phyloP scores from a whole-genome alignment of 2,113 vertebrate genomes.

The Furnarius figulus region DNA sequence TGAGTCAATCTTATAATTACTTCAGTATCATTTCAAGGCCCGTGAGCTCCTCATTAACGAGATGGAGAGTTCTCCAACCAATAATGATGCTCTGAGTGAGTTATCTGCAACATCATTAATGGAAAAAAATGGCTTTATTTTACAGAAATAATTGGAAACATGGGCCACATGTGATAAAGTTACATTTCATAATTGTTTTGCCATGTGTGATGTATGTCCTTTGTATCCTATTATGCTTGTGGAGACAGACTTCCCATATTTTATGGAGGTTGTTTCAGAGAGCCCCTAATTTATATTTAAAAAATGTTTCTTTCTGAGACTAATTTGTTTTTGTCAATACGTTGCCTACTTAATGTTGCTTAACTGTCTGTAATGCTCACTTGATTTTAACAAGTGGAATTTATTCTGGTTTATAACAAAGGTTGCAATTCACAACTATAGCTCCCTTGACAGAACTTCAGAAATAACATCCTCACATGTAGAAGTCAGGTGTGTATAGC shows the following conservation, averaged over 20 bases:
- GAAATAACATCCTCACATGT: neutral
- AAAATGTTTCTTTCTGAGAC: neutral
- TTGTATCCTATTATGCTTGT: conserved; percentile 7
- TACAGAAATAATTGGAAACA: conserved; percentile 62
- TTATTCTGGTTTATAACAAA: neutral
- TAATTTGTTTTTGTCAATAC: conserved; percentile 19
- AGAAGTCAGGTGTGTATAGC: neutral
- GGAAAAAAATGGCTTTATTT: conserved; percentile 50
- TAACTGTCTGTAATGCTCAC: neutral
- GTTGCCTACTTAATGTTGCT: neutral
- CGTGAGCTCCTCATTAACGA: conserved; percentile 43
- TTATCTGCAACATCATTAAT: conserved; percentile 48
- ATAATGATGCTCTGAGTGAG: conserved; percentile 49
- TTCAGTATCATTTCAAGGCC: conserved; percentile 23
- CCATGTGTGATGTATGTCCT: conserved; percentile 14
- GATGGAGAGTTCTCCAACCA: conserved; percentile 24
- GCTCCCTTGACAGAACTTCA: neutral
- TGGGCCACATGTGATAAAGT: conserved; percentile 51
- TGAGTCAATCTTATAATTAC: conserved; percentile 35
- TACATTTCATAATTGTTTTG: conserved; percentile 61
- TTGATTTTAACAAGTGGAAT: conserved; percentile 1
- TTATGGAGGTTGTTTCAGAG: neutral
- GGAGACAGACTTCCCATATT: neutral
- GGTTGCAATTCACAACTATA: neutral
- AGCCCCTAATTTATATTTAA: conserved; percentile 26